Conservation (phyloP, 2,113 vertebrate genomes). For the Salvelinus sp. region DNA sequence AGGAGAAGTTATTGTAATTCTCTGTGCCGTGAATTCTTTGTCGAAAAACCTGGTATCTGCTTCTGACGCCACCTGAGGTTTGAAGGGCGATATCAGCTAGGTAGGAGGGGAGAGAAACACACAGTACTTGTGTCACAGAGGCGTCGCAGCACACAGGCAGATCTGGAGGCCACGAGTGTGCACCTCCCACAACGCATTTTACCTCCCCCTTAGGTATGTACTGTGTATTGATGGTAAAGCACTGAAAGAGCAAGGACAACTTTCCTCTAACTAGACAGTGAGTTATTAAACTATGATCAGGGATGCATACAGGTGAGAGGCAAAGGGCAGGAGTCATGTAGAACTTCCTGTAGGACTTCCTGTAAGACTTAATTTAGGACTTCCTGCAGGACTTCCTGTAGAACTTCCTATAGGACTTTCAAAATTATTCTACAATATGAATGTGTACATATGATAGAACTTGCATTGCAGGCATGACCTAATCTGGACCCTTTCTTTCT, state of each 20-base stretch:
- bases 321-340: neutral
- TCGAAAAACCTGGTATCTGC: slow-evolving; percentile 84
- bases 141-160: neutral
- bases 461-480: slow-evolving; percentile 72
- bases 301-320: too few species aligned
- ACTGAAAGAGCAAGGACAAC: neutral
- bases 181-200: slow-evolving; percentile 29
- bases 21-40: slow-evolving; percentile 84
- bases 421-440: too few species aligned
- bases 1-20: slow-evolving; percentile 82
- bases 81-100: slow-evolving; percentile 80
- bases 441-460: too few species aligned
- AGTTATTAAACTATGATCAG: too few species aligned
- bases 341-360: too few species aligned
- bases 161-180: slow-evolving; percentile 37
- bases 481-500: too few species aligned
- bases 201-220: neutral
- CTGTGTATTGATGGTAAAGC: slow-evolving; percentile 7
- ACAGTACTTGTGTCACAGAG: slow-evolving; percentile 14
- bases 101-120: neutral
- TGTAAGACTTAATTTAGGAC: too few species aligned
- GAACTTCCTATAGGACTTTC: neutral
- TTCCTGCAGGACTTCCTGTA: neutral
- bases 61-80: slow-evolving; percentile 82
- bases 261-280: neutral